Evolutionary conservation across 1,140 invertebrate species (phyloP), one percentile per base, ranked within the genome.

Genomic region (Charaxes varanes): DNA sequence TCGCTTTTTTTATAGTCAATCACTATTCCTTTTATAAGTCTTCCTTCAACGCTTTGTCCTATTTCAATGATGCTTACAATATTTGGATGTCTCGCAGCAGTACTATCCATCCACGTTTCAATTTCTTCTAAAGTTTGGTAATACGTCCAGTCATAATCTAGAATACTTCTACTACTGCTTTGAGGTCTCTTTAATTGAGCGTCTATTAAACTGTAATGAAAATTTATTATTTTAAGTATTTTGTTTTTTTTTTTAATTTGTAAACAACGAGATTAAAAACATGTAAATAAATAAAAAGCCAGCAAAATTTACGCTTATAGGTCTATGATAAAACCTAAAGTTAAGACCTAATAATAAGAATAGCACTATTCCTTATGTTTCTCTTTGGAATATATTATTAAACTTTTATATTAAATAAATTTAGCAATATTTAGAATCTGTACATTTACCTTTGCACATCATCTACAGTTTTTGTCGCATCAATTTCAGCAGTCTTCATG

Each of bases 111-210:
- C 85, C 85, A 87, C 3, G 62, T 51, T 31, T 85, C 49, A 28
- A 87, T 87, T 46, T 84, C 82, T 7, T 71, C 62, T 30, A 86
- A 55, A 14, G 58, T 54, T 35, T 83, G 69, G 46, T 86, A 87
- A 6, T 67, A 66, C 2, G 55, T 71, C 85, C 85, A 87, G 10
- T 51, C 46, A 21, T 77, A 71, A 5, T 42, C 21, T 13, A 15
- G 32, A 6, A 12, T 4, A 4, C 17, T 43, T 42, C 60, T 18
- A 6, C 19, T 36, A 15, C 30, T 7, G 21, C 21, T 27, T 22
- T 16, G 6, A 4, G 68, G 61, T 18, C 54, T 45, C 21, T 30
- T 30, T 5, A 60, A 23, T 18, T 70, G 63, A 1, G 41, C 42
- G 6, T 66, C 47, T 11, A 73, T 63, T 15, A 55, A n/a, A 24